Base-by-base conservation (phyloP, 2,797 vertebrate genomes). In the Hafferia zeledoni region DNA sequence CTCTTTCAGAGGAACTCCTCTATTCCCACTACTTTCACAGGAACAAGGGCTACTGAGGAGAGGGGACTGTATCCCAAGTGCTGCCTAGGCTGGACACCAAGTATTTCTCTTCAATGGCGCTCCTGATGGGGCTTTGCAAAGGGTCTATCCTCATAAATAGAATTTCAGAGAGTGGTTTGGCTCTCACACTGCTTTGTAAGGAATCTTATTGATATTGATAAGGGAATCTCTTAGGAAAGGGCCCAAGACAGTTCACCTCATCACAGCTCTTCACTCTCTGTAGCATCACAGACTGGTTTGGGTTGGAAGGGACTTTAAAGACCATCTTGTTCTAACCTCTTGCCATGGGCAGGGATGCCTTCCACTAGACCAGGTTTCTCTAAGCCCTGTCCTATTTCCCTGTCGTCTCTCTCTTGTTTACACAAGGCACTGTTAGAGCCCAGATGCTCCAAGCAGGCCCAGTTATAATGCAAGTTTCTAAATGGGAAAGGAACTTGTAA, bases 21-120 rank as follows among this genome's bases (percentile, higher is more conserved):
- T 30, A 6, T 49, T 83, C 71, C 56, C 70, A 17, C 2, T 12
- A 5, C 13, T 84, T 69, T 16, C 37, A 44, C 0, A 0, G 61
- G 43, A 67, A 60, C 6, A 11, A 11, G 28, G 6, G 18, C 11
- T 30, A 2, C 7, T 28, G 70, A 55, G 47, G 60, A 74, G 52
- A 6, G 15, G 25, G 39, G 9, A 17, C 12, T 10, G 18, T 25
- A 43, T 10, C 63, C 56, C 53, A 39, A 47, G 47, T 6, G 17
- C 52, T 57, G 52, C 55, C 44, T 17, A 13, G 23, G 12, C 23
- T 44, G 72, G 59, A 46, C 56, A 41, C 25, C 9, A 25, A 11
- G 46, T 28, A 24, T 2, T n/a, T 27, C 44, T 49, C 52, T 35
- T 53, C 17, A 24, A 16, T 0, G 63, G 31, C 31, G 23, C 25